phyloP scores from a whole-genome alignment of 2,888 invertebrate genomes.

The Drosophila eohydei region DNA sequence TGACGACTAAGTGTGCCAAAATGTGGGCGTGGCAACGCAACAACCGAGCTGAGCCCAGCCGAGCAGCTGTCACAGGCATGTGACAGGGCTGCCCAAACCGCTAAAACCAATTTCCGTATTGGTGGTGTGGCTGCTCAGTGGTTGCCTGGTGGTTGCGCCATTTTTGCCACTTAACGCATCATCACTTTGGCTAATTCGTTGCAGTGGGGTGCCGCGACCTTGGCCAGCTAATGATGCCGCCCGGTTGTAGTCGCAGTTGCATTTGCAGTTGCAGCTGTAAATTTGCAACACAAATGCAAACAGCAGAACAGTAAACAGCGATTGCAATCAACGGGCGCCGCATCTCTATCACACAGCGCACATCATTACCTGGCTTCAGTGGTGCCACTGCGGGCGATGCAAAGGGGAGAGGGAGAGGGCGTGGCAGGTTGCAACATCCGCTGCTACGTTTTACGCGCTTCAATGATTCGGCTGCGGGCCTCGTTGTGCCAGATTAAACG shows the following conservation, averaged over 20 bases:
- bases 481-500: constrained; percentile 67
- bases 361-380: constrained; percentile 41
- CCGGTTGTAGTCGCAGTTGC: constrained; percentile 48
- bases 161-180: constrained; percentile 75
- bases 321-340: constrained; percentile 72
- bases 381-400: neutral
- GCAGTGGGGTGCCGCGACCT: constrained; percentile 49
- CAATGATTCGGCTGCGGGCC: constrained; percentile 62
- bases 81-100: constrained; percentile 55
- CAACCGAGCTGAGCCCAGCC: constrained; percentile 10
- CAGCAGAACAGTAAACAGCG: constrained; percentile 33
- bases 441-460: constrained; percentile 72
- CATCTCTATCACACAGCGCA: constrained; percentile 62
- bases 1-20: constrained; percentile 60
- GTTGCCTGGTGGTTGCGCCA: constrained; percentile 56
- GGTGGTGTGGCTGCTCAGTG: constrained; percentile 35
- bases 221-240: constrained; percentile 66
- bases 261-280: constrained; percentile 76
- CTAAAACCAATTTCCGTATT: constrained; percentile 75
- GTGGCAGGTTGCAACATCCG: constrained; percentile 64
- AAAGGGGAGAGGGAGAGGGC: constrained; percentile 12
- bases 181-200: constrained; percentile 78
- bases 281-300: constrained; percentile 77
- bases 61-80: constrained; percentile 62
- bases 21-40: constrained; percentile 46